Evolutionary conservation across 2,797 vertebrate species (phyloP), one percentile per base, ranked within the genome.

Genomic region (Anas bahamensis): DNA sequence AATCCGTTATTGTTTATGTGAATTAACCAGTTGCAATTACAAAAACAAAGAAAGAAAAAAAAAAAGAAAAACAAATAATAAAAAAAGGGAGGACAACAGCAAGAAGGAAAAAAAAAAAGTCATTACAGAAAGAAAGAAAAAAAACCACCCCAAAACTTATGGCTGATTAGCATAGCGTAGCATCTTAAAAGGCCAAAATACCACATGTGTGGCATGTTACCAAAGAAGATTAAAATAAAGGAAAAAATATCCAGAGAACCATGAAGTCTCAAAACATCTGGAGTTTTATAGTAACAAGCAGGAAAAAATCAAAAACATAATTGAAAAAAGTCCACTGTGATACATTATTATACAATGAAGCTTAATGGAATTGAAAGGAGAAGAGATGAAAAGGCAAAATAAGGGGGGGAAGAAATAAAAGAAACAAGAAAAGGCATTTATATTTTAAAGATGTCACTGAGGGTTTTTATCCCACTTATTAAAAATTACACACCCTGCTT

Each of bases 221-320:
- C 93, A 96, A 97, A 96, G 96, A 98, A 98, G 97, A 98, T 96
- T 97, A 97, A 97, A 98, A 97, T 97, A 97, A 97, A 88, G 90
- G 97, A 95, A 97, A 97, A 97, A 98, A 98, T 97, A 97, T 96
- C 94, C 96, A 86, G 33, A 97, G 98, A 98, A 98, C 96, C 97
- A 96, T 98, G 97, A 98, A 98, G 96, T 96, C 96, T 95, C 53
- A 95, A 97, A 98, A 97, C 98, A 98, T 98, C 97, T 98, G 98
- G 97, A 95, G 90, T 97, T 98, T 98, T 97, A 98, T 93, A 96
- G 96, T 94, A 97, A 98, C 94, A 96, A 97, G 97, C 93, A 97
- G 95, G 90, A 97, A 95, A 97, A 97, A 97, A 97, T 96, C 94
- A 96, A 89, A 96, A 97, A 93, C 95, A 88, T 98, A 98, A 98